phyloP scores from a whole-genome alignment of 2,888 invertebrate species.

The Ommatoiulus sabulosus region DNA sequence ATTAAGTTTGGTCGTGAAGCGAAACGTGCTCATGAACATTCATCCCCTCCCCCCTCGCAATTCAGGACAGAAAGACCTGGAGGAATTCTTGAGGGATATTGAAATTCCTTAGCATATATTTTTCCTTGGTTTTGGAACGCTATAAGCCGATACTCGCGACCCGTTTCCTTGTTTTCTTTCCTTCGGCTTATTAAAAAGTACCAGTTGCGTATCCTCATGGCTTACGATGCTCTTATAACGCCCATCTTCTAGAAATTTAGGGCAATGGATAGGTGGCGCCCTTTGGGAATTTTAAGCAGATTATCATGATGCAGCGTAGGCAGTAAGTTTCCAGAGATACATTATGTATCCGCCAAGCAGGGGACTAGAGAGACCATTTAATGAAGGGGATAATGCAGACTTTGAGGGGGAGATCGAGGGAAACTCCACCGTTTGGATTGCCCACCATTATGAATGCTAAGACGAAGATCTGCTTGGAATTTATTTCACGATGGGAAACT shows the following conservation, averaged over 20 bases:
- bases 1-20: not conserved
- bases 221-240: not conserved
- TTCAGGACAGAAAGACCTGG: not conserved
- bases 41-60: not conserved
- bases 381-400: not conserved
- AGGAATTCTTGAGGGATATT: slow-evolving; percentile 19
- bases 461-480: too few species aligned
- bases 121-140: not conserved
- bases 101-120: not conserved
- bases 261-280: not conserved
- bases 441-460: not conserved
- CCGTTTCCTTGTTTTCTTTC: not conserved
- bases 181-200: not conserved
- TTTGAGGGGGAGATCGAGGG: not conserved
- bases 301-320: not conserved
- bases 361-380: too few species aligned
- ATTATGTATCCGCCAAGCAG: too few species aligned
- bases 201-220: not conserved
- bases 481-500: too few species aligned
- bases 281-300: not conserved
- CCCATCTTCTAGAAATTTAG: not conserved
- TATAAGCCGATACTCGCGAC: not conserved
- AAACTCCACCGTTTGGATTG: not conserved
- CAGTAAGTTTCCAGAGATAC: not conserved
- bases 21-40: not conserved